Evolutionary conservation across 1,140 invertebrate genomes (phyloP).

Genomic region (Diachasma alloeum): DNA sequence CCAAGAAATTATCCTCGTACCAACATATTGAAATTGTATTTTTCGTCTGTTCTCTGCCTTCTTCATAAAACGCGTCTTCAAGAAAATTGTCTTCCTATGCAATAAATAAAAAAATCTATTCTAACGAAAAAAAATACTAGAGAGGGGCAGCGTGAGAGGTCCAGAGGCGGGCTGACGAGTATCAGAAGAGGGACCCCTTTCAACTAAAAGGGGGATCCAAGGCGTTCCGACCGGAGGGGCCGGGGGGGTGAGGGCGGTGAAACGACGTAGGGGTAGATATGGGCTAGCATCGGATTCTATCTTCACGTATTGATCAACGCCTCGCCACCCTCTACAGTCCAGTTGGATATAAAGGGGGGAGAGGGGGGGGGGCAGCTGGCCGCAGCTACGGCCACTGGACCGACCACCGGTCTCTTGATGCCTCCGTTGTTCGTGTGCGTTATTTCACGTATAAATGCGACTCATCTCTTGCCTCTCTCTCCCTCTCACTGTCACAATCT

Average conservation of each 20-base stretch:
- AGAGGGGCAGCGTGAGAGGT: constrained; percentile 7
- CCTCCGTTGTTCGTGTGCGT: constrained; percentile 20
- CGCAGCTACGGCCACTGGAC: constrained; percentile 64
- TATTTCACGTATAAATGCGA: constrained; percentile 30
- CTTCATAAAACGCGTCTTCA: no score
- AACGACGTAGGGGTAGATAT: constrained; percentile 51
- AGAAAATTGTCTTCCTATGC: no score
- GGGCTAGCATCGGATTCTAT: constrained; percentile 65
- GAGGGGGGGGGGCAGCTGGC: constrained; percentile 52
- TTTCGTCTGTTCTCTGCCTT: no score
- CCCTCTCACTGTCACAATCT: constrained; percentile 23
- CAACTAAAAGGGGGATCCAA: constrained; percentile 17
- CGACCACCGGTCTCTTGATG: constrained; percentile 54
- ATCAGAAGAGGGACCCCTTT: constrained; percentile 30
- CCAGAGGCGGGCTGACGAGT: neutral
- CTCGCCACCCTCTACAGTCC: constrained; percentile 57
- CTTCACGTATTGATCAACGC: constrained; percentile 67
- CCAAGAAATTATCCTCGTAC: no score
- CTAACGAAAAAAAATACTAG: no score
- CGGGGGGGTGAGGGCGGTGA: constrained; percentile 28
- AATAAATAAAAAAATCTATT: no score
- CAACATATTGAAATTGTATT: no score
- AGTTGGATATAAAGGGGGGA: neutral
- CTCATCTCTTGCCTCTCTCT: constrained; percentile 34
- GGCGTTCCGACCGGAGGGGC: constrained; percentile 12